Conservation (phyloP, 2,888 invertebrate species). For the Escarpia spicata region DNA sequence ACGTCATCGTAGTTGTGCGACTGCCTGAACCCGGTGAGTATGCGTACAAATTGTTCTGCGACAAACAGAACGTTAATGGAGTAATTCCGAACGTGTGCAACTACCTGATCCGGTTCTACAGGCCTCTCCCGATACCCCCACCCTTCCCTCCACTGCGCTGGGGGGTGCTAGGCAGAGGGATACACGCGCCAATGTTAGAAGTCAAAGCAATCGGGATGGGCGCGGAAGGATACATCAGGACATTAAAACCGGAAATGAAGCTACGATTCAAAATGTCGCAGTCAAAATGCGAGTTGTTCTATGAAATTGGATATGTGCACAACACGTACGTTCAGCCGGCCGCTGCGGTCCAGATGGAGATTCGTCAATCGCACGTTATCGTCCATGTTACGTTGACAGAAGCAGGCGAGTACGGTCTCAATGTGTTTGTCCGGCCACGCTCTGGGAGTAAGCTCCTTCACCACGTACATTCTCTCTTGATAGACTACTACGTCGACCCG, state of each 20-base stretch:
- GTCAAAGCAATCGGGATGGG: background rate
- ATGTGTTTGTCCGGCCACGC: slow-evolving; percentile 41
- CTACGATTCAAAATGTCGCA: background rate
- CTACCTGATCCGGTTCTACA: slow-evolving; percentile 45
- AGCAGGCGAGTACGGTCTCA: background rate
- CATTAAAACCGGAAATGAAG: background rate
- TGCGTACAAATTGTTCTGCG: slow-evolving; percentile 59
- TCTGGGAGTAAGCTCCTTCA: background rate
- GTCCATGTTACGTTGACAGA: background rate
- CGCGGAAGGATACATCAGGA: background rate
- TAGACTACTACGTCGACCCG: background rate
- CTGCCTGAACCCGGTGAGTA: slow-evolving; percentile 57
- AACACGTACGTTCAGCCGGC: background rate
- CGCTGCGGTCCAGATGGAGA: too few species aligned
- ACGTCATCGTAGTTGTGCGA: slow-evolving; percentile 54
- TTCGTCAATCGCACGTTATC: background rate
- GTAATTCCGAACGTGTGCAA: slow-evolving; percentile 57
- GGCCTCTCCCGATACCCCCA: background rate
- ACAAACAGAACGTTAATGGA: slow-evolving; percentile 52
- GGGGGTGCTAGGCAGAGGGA: background rate
- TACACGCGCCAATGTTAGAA: background rate
- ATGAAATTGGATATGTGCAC: background rate
- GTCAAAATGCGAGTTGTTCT: background rate
- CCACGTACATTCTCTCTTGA: background rate
- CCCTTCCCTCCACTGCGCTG: background rate